Conservation (phyloP, 2,888 invertebrate genomes). For the Hyles lineata region DNA sequence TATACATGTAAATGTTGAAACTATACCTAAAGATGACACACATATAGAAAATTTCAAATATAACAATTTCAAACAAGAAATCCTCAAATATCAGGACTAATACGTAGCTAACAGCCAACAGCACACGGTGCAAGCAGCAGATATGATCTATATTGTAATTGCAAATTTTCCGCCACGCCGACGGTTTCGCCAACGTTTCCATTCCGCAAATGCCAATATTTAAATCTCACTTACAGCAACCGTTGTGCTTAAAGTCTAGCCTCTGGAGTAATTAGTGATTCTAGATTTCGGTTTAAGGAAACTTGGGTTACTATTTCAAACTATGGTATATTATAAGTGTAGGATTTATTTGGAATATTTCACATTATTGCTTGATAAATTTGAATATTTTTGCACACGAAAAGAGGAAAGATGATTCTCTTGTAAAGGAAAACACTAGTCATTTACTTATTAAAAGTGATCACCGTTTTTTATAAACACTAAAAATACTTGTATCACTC, state of each 20-base stretch:
- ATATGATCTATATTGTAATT: constrained; percentile 4
- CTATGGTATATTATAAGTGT: neutral
- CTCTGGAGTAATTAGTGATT: constrained; percentile 16
- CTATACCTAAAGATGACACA: too few species aligned
- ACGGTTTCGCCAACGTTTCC: neutral
- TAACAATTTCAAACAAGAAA: too few species aligned
- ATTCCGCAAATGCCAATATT: constrained; percentile 20
- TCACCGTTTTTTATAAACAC: too few species aligned
- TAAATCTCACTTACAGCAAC: constrained; percentile 6
- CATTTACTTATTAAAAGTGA: too few species aligned
- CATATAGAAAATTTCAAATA: too few species aligned
- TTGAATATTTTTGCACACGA: neutral
- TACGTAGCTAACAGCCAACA: neutral
- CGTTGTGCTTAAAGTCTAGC: constrained; percentile 15
- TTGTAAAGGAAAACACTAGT: too few species aligned
- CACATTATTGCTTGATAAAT: neutral
- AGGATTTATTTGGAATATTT: neutral
- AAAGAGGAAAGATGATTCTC: too few species aligned
- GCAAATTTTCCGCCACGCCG: neutral
- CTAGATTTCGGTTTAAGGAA: constrained; percentile 22
- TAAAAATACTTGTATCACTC: too few species aligned
- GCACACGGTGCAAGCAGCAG: neutral
- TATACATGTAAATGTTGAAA: too few species aligned
- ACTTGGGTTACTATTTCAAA: neutral
- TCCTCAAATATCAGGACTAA: neutral